A percentile compares a stretch with the other conserved stretches of the same genome.
Evolutionary conservation across 2,113 vertebrate genomes (phyloP).

Genomic region (Terrapene triunguis): DNA sequence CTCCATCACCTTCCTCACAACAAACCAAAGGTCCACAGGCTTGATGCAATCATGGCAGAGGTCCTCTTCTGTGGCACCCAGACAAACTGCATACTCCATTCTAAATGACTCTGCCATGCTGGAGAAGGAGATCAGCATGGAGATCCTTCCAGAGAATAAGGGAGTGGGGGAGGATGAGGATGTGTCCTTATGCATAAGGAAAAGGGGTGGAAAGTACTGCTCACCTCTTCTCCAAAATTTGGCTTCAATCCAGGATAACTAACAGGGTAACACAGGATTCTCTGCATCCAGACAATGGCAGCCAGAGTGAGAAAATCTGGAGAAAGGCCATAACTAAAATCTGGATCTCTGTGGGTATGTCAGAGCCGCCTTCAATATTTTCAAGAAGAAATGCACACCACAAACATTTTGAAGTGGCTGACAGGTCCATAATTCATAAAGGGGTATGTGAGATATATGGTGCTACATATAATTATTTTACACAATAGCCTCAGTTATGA

Average conservation of each 20-base stretch:
- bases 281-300: no score
- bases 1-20: background rate
- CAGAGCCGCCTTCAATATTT: background rate
- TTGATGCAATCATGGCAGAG: no score
- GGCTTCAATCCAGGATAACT: no score
- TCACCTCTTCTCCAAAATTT: no score
- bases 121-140: background rate
- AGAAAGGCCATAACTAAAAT: no score
- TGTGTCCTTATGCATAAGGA: background rate
- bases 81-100: background rate
- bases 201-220: background rate
- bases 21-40: background rate
- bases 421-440: background rate
- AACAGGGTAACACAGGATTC: no score
- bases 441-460: background rate
- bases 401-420: background rate
- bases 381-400: background rate
- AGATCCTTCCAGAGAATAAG: background rate
- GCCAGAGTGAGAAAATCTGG: no score
- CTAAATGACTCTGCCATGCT: background rate
- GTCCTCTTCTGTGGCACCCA: no score
- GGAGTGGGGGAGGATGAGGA: no score
- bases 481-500: slow-evolving; percentile 46
- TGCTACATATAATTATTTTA: slow-evolving; percentile 46
- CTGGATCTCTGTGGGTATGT: background rate